phyloP scores from a whole-genome alignment of 2,888 invertebrate species.

The Strigamia maritima region DNA sequence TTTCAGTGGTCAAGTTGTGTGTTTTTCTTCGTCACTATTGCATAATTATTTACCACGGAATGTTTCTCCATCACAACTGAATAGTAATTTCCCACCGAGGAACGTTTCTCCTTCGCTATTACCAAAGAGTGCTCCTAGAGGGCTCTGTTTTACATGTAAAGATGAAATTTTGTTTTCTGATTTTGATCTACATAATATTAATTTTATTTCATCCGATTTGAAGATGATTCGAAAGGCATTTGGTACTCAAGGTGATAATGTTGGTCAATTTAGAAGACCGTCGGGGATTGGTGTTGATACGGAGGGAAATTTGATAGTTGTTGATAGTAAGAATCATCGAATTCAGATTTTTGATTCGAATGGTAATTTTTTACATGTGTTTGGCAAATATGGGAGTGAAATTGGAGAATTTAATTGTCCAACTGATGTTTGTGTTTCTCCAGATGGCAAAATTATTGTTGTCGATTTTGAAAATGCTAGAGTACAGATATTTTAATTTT shows the following conservation, averaged over 20 bases:
- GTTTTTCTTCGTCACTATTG: slow-evolving; percentile 73
- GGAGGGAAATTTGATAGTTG: slow-evolving; percentile 82
- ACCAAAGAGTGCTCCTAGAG: too few species aligned
- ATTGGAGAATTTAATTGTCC: slow-evolving; percentile 77
- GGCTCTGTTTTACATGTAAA: slow-evolving; percentile 80
- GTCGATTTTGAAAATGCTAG: slow-evolving; percentile 60
- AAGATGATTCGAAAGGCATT: slow-evolving; percentile 53
- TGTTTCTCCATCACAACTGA: slow-evolving; percentile 72
- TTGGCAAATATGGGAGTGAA: slow-evolving; percentile 51
- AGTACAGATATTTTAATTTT: too few species aligned
- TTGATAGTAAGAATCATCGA: slow-evolving; percentile 89
- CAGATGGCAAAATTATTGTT: slow-evolving; percentile 61
- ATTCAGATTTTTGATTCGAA: slow-evolving; percentile 55
- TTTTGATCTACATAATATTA: slow-evolving; percentile 86
- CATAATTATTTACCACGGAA: too few species aligned
- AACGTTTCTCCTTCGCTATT: slow-evolving; percentile 84
- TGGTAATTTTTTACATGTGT: slow-evolving; percentile 55
- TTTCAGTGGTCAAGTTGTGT: slow-evolving; percentile 72
- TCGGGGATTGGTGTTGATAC: slow-evolving; percentile 84
- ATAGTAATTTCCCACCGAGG: too few species aligned
- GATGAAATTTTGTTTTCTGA: slow-evolving; percentile 87
- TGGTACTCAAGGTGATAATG: slow-evolving; percentile 61
- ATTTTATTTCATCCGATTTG: slow-evolving; percentile 68
- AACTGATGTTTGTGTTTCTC: slow-evolving; percentile 75
- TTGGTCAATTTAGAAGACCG: slow-evolving; percentile 69